Conservation (phyloP, 2,888 invertebrate genomes). For the Yponomeuta sedellus region DNA sequence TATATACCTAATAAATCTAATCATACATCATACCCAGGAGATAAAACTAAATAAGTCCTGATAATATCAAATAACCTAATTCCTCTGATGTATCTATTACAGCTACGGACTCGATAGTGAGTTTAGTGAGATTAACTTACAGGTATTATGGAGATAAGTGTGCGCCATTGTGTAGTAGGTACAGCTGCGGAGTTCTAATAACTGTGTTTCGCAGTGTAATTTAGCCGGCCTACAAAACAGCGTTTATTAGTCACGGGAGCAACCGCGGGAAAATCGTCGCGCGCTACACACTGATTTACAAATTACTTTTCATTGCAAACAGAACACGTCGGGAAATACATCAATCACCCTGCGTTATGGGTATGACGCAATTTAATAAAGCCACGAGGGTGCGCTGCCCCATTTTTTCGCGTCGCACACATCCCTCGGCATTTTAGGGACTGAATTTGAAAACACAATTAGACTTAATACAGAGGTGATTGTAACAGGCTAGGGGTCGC, state of each 20-base stretch:
- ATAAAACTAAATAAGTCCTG: neutral
- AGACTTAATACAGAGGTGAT: constrained; percentile 77
- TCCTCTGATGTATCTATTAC: constrained; percentile 22
- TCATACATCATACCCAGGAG: neutral
- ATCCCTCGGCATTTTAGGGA: constrained; percentile 63
- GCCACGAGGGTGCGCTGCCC: constrained; percentile 56
- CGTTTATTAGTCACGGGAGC: constrained; percentile 56
- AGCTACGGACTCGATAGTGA: constrained; percentile 26
- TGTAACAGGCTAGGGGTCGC: constrained; percentile 69
- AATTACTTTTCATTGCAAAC: constrained; percentile 28
- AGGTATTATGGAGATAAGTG: constrained; percentile 33
- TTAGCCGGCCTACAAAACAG: constrained; percentile 46
- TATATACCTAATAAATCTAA: neutral
- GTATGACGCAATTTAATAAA: constrained; percentile 62
- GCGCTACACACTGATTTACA: constrained; percentile 39
- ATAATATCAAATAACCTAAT: constrained; percentile 21
- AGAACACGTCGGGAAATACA: constrained; percentile 14
- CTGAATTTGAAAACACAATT: constrained; percentile 76
- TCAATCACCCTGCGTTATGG: constrained; percentile 36
- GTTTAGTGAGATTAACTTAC: constrained; percentile 36
- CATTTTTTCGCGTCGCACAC: constrained; percentile 66
- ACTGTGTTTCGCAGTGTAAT: constrained; percentile 46
- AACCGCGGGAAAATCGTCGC: constrained; percentile 40
- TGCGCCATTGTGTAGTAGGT: constrained; percentile 25
- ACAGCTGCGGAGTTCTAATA: constrained; percentile 30